A percentile compares a stretch with the other conserved stretches of the same genome.
phyloP scores from a whole-genome alignment of 2,113 vertebrate species.

The Argyrosomus japonicus region DNA sequence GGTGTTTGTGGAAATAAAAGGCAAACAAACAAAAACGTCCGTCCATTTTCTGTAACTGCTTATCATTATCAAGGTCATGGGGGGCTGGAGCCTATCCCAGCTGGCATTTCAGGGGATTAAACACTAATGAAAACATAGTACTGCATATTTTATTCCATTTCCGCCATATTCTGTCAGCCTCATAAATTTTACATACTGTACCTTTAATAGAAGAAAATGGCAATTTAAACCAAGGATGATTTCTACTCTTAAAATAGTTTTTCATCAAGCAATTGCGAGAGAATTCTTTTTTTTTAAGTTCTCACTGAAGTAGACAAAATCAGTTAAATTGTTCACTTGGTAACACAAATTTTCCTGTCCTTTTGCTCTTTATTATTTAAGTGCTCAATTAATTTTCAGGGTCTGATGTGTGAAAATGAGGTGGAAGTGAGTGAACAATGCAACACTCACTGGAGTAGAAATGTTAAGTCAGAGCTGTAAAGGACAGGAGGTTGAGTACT shows the following conservation, averaged over 20 bases:
- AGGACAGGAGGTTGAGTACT: slow-evolving; percentile 50
- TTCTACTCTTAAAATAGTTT: not conserved
- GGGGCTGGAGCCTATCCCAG: no score
- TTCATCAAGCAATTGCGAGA: not conserved
- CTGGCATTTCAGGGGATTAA: no score
- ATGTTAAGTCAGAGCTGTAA: slow-evolving; percentile 49
- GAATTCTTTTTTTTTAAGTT: not conserved
- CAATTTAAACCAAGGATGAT: not conserved
- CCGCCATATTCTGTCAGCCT: no score
- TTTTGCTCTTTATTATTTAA: slow-evolving; percentile 22
- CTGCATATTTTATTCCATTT: no score
- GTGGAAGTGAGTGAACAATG: slow-evolving; percentile 54
- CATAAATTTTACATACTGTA: no score
- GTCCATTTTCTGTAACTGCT: no score
- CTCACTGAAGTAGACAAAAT: not conserved
- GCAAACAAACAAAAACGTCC: no score
- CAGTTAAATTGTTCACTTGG: not conserved
- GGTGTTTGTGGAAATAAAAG: no score
- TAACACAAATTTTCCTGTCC: slow-evolving; percentile 10
- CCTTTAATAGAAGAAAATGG: not conserved
- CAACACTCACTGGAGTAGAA: slow-evolving; percentile 45
- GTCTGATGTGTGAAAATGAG: slow-evolving; percentile 50
- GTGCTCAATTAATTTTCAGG: slow-evolving; percentile 25
- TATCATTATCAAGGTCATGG: no score
- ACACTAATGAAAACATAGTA: no score